Evolutionary conservation across 2,888 invertebrate genomes (phyloP).

Genomic region (Euclidia mi): DNA sequence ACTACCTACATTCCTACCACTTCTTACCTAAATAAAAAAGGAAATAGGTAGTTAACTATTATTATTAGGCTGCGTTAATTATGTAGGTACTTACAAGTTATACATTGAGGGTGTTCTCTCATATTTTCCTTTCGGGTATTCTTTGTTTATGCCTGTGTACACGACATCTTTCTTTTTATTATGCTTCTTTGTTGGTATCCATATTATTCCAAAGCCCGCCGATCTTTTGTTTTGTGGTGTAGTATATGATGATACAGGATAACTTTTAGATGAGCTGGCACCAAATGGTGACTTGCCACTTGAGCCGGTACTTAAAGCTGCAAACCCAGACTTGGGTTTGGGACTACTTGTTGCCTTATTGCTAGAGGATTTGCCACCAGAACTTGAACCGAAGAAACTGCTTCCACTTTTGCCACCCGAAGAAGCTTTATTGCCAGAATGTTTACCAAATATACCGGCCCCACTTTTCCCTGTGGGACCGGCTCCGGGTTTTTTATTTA

Average conservation of each 20-base stretch:
- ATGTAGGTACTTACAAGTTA: constrained; percentile 75
- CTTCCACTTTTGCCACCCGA: constrained; percentile 35
- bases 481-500: constrained; percentile 67
- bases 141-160: constrained; percentile 71
- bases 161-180: constrained; percentile 78
- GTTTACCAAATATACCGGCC: constrained; percentile 55
- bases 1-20: no score
- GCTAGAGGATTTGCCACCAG: constrained; percentile 13
- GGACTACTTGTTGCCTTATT: constrained; percentile 29
- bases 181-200: constrained; percentile 77
- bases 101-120: constrained; percentile 82
- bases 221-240: constrained; percentile 64
- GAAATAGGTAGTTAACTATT: no score
- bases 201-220: constrained; percentile 78
- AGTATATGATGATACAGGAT: constrained; percentile 59
- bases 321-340: constrained; percentile 29
- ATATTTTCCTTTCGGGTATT: constrained; percentile 57
- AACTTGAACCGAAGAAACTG: constrained; percentile 30
- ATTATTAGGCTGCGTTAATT: no score
- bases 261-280: constrained; percentile 63
- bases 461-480: constrained; percentile 72
- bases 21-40: no score
- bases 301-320: constrained; percentile 39
- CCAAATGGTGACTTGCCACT: constrained; percentile 43
- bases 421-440: constrained; percentile 31